Base-by-base conservation (phyloP, 2,113 vertebrate species). In the Lanius collurio region DNA sequence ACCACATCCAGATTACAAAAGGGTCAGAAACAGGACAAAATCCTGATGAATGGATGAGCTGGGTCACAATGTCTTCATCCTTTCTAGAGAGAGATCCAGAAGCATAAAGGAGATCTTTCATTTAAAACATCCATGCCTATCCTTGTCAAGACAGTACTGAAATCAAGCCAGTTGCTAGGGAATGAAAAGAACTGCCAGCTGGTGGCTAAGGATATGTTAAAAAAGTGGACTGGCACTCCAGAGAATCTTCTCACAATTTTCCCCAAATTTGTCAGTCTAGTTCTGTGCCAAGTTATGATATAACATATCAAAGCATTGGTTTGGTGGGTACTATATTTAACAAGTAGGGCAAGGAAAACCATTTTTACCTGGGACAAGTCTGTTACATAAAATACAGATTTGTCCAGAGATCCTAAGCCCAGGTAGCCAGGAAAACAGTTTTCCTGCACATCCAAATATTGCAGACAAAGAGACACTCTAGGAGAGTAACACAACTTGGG, bases 91-190 rank as follows among this genome's bases (percentile, higher is more conserved):
- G 37, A 52, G 22, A 79, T 59, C 77, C 64, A 83, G 69, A 81
- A 89, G 35, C 63, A 82, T 28, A 69, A 76, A 87, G 65, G 20
- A 82, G 30, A 89, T 67, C 46, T 73, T 91, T 76, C 57, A 76
- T 63, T 65, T 88, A 80, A 77, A 94, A 52, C 46, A 94, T 50
- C 71, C 33, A 83, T 39, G 21, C 42, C 75, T 69, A 83, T 83
- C 46, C 59, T 80, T 8, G 2, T 47, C 59, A 93, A 95, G 70
- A 68, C 62, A 44, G 75, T 44, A 59, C 67, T 95, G 95, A 96
- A 91, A 94, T 91, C 73, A 87, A 91, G 75, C 16, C 84, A 95
- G 93, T 96, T 96, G 94, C 94, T 96, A 97, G 71, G 95, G 84
- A 91, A 93, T 97, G 75, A 62, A 55, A 63, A 79, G 94, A 93